Base-by-base conservation (phyloP, 2,888 invertebrate genomes). In the Auanema freiburgensis region DNA sequence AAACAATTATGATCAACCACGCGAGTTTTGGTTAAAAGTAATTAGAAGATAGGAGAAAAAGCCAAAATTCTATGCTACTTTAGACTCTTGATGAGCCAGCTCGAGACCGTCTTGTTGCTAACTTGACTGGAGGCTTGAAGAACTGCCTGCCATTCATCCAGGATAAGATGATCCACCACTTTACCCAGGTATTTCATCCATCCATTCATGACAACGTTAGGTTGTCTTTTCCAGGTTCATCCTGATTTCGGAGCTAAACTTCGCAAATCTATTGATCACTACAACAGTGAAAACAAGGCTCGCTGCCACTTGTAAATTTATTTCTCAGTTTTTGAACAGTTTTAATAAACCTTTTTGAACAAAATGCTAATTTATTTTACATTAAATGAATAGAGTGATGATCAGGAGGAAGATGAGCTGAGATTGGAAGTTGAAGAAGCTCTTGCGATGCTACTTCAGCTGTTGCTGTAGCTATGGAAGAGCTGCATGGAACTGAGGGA, bases 1-100 rank as follows among this genome's bases (percentile, higher is more conserved):
- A 74, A 95, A 96, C 84, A 93, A 97, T 85, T 95, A 89, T 85
- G 87, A 89, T 12, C 97, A 98, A 86, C 90, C 90, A 0, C 89
- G 89, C 21, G 83, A 86, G 0, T 92, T 95, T 85, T 97, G 91
- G 88, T 88, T 88, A 77, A 88, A 90, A 79, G 91, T 92, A 2
- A 63, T 46, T 14, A 44, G 18, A 41, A 12, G 16, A 55, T 24
- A 18, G 14, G 11, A 12, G 21, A 55, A 16, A 21, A 55, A 12
- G 1, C 16, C 14, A 43, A 57, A 16, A 16, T 54, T 3, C 21
- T 43, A 21, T 58, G 2, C 14, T 46, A 11, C 41, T 41, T 66
- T 51, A 86, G 85, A 85, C 86, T 5, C 88, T 96, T 77, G 89
- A 89, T 68, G 88, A 88, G 14, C 90, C 88, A 0, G 91, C 89